phyloP scores from a whole-genome alignment of 2,113 vertebrate species.

The Nettapus auritus region DNA sequence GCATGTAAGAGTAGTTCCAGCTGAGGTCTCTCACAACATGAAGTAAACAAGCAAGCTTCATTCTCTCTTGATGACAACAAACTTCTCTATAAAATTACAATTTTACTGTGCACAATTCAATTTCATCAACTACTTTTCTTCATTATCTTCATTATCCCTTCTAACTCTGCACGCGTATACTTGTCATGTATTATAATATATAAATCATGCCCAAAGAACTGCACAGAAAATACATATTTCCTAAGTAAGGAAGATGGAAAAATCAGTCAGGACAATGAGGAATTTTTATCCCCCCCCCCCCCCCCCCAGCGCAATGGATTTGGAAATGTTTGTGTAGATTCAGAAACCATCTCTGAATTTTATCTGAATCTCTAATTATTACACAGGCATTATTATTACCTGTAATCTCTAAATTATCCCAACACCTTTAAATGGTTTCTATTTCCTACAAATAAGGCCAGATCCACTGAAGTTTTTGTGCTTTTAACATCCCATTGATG shows the following conservation, averaged over 20 bases:
- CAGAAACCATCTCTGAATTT: neutral
- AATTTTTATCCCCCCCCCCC: neutral
- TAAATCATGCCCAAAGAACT: slow-evolving; percentile 5
- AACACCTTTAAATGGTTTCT: neutral
- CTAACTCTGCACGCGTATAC: slow-evolving; percentile 19
- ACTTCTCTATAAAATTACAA: neutral
- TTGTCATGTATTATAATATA: slow-evolving; percentile 1
- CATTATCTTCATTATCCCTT: slow-evolving; percentile 42
- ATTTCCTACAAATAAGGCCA: neutral
- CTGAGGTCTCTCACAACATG: neutral
- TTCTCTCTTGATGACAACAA: neutral
- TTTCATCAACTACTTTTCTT: slow-evolving; percentile 44
- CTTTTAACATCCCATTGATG: neutral
- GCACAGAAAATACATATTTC: neutral
- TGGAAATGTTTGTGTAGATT: neutral
- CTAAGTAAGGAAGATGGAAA: neutral
- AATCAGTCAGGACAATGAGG: neutral
- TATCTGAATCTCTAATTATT: neutral
- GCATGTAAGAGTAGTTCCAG: neutral
- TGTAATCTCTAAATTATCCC: neutral
- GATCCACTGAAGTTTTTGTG: neutral
- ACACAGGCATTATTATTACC: neutral
- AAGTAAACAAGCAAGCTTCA: neutral
- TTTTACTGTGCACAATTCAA: slow-evolving; percentile 11
- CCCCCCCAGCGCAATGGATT: neutral